A percentile compares a stretch with the other conserved stretches of the same genome.
Evolutionary conservation across 2,888 invertebrate species (phyloP).

Genomic region (Enchytraeus crypticus): DNA sequence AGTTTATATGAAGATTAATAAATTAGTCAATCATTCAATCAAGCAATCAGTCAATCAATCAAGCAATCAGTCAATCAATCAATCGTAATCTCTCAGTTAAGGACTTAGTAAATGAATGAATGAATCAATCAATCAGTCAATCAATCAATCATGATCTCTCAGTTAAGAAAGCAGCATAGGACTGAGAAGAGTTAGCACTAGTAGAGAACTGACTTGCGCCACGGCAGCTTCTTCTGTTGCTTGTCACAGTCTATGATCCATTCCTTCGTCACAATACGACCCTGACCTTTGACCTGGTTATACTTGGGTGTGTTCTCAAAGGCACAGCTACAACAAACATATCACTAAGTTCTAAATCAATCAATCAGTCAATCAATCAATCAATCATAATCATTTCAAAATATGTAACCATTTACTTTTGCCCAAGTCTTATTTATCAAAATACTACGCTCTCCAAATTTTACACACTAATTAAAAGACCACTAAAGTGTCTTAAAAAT

Average conservation of each 20-base stretch:
- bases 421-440: not conserved
- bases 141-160: no score
- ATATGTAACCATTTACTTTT: not conserved
- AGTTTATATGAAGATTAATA: no score
- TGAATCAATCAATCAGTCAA: no score
- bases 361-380: not conserved
- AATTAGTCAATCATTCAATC: no score
- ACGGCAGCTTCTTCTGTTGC: conserved; percentile 58
- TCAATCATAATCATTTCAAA: not conserved
- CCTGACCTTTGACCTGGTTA: conserved; percentile 56
- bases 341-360: not conserved
- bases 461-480: no score
- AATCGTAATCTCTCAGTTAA: no score
- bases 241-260: conserved; percentile 65
- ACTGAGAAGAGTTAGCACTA: not conserved
- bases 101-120: no score
- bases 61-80: no score
- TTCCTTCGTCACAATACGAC: conserved; percentile 61
- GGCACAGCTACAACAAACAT: conserved; percentile 59
- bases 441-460: not conserved
- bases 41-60: no score
- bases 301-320: conserved; percentile 82
- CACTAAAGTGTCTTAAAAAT: no score
- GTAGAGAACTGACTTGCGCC: conserved; percentile 51
- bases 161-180: no score